Evolutionary conservation across 2,888 invertebrate species (phyloP), one percentile per base, ranked within the genome.

Genomic region (Drosophila neonasuta): DNA sequence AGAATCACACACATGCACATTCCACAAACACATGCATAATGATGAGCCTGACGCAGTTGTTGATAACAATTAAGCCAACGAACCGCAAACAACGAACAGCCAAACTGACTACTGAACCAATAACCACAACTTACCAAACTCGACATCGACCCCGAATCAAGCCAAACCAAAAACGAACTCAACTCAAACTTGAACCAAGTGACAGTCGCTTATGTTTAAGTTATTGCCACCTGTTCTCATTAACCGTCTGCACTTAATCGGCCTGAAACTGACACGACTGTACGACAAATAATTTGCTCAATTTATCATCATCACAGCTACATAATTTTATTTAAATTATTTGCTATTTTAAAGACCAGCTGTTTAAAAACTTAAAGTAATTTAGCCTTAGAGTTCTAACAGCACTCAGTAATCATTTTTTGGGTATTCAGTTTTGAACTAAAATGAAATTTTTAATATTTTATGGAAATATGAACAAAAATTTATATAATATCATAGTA

Each of bases 1-100:
- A 75, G 52, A 48, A 30, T 29, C 57, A 51, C 67, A 50, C 54
- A 29, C 42, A 50, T 55, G 17, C 17, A 17, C 17, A 17, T 17
- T 17, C 3, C 3, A 17, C 17, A 17, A 17, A 46, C 13, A 44
- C 51, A 20, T 45, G 17, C 65, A 72, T 81, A 84, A 81, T 81
- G 65, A 78, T 68, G 79, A 68, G 70, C 64, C 71, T 61, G 69
- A 54, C 58, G 68, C 65, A 59, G 69, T 42, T 57, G 55, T 74
- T 84, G 80, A 81, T 84, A 84, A 71, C 87, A 81, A 81, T 81
- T 81, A 86, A 81, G 80, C 73, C 54, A 39, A 56, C 65, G 51
- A 58, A 30, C 75, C 65, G 44, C 56, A 73, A 77, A 77, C 49
- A 72, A 56, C 56, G 56, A 41, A 45, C 57, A 42, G 15, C 44